Evolutionary conservation across 2,888 invertebrate species (phyloP).

Genomic region (Apotomis capreana): DNA sequence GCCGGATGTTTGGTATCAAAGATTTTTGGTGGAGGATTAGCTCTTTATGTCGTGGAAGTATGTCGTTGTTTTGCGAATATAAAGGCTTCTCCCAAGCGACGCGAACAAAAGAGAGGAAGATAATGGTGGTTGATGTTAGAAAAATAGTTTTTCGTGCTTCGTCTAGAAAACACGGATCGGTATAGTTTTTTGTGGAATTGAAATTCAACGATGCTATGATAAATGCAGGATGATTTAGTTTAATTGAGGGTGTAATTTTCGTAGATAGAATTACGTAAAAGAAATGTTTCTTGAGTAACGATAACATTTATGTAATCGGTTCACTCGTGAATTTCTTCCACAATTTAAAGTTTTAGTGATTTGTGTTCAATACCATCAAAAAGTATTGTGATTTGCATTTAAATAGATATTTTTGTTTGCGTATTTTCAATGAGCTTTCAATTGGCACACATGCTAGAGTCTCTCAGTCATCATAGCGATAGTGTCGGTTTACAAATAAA

Average conservation of each 20-base stretch:
- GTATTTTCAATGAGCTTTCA: neutral
- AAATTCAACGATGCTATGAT: constrained; percentile 1
- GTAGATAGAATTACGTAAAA: neutral
- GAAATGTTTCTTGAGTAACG: neutral
- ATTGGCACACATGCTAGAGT: too few relatives aligned
- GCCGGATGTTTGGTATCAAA: constrained; percentile 40
- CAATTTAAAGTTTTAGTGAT: too few relatives aligned
- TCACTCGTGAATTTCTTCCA: too few relatives aligned
- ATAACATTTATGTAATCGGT: neutral
- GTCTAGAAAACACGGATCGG: neutral
- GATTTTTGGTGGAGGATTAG: constrained; percentile 38
- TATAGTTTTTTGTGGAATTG: neutral
- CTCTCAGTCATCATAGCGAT: too few relatives aligned
- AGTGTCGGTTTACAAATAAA: too few relatives aligned
- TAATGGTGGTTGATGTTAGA: constrained; percentile 8
- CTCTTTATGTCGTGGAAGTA: constrained; percentile 16
- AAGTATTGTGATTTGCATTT: too few relatives aligned
- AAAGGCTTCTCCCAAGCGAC: constrained; percentile 7
- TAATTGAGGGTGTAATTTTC: neutral
- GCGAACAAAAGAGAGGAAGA: constrained; percentile 12
- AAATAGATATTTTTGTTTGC: neutral
- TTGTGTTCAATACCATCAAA: too few relatives aligned
- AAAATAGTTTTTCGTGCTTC: constrained; percentile 17
- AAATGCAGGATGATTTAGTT: neutral
- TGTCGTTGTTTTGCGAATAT: constrained; percentile 28